Conservation (phyloP, 2,113 vertebrate genomes). For the Pachycephala philippinensis region DNA sequence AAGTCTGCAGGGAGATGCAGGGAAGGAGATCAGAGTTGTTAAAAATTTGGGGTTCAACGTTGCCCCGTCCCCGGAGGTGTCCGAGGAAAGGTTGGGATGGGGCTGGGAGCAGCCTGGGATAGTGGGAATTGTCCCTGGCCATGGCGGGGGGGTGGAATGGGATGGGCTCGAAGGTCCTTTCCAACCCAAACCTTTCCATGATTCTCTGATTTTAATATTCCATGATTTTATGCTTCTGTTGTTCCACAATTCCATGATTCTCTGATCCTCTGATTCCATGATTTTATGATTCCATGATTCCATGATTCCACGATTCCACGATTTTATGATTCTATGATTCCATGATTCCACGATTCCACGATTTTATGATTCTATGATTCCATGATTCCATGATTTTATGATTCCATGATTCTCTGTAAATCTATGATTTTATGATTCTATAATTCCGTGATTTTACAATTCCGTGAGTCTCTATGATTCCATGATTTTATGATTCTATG, state of each 20-base stretch:
- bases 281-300: not conserved
- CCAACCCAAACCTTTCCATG: not conserved
- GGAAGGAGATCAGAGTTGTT: not conserved
- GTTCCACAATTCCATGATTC: fast-evolving
- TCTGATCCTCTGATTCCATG: not conserved
- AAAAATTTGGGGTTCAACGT: fast-evolving
- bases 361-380: fast-evolving
- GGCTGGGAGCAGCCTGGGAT: not conserved
- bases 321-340: not conserved
- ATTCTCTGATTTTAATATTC: not conserved
- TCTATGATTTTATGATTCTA: too few species aligned
- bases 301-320: fast-evolving
- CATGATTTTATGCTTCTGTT: fast-evolving
- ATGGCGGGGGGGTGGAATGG: fast-evolving
- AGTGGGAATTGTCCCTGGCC: not conserved
- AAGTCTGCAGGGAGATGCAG: not conserved
- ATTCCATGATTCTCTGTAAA: not conserved
- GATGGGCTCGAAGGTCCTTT: not conserved
- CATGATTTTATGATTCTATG: too few species aligned
- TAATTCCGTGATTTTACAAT: too few species aligned
- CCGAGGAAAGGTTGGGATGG: fast-evolving
- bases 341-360: fast-evolving
- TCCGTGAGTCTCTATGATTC: too few species aligned
- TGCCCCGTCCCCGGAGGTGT: not conserved
- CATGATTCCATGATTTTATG: not conserved